A percentile compares a stretch with the other conserved stretches of the same genome.
These are phyloP conservation scores for Erpornis zantholeuca DNA, from an alignment of 2,113 vertebrate species.

Conservation along the genomic window DNA sequence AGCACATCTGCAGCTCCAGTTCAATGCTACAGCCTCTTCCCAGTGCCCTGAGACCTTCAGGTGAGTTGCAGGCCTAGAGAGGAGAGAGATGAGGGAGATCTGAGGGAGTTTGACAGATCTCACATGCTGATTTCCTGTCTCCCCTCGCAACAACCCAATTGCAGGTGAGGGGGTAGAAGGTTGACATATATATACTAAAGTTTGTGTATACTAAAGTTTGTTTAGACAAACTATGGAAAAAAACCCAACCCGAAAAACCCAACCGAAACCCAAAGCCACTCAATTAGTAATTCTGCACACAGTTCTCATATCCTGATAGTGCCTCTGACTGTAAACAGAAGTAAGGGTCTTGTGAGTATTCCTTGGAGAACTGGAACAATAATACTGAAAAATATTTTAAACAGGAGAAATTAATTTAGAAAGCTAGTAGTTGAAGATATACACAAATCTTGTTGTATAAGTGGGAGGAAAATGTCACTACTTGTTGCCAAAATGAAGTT, in stretches of 20 bases:
- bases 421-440: not conserved
- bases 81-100: not conserved
- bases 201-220: not conserved
- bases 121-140: not conserved
- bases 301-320: not conserved
- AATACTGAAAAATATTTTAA: not conserved
- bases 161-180: not conserved
- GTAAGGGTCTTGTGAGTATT: not conserved
- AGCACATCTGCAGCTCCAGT: not conserved
- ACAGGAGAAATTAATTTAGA: not conserved
- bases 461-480: not conserved
- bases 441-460: not conserved
- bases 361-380: not conserved
- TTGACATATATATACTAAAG: accelerated
- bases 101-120: not conserved
- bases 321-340: not conserved
- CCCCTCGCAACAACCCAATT: not conserved
- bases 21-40: not conserved
- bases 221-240: not conserved
- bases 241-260: not conserved
- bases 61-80: not conserved
- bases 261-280: not conserved
- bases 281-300: not conserved
- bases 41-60: not conserved
- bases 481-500: not conserved